These are phyloP conservation scores for Drosophila prostipennis DNA, from an alignment of 2,888 invertebrate species.

Conservation along the genomic window DNA sequence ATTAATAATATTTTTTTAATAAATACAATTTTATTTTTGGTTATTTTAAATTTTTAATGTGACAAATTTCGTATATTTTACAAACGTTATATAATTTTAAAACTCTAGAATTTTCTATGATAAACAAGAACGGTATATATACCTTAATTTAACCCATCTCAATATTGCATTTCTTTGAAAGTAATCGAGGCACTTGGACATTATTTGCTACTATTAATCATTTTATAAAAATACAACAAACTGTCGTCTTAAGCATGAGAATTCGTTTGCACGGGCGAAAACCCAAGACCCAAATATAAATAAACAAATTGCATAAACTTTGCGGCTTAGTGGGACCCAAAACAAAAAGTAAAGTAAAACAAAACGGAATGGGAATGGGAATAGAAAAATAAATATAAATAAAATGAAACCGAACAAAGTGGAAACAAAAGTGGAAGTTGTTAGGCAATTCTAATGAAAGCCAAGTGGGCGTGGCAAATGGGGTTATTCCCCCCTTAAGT, in stretches of 20 bases:
- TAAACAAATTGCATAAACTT: constrained; percentile 36
- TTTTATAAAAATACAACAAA: constrained; percentile 4
- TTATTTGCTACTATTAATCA: constrained; percentile 2
- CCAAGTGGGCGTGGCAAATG: constrained; percentile 17
- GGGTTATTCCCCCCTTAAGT: constrained; percentile 4
- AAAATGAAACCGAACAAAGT: constrained; percentile 15
- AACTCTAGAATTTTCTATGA: too few relatives aligned
- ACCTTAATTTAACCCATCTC: background rate
- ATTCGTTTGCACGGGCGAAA: constrained; percentile 4
- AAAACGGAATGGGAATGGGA: background rate
- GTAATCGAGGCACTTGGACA: background rate
- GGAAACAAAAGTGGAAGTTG: constrained; percentile 14
- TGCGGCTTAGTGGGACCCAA: constrained; percentile 7
- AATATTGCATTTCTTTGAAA: background rate
- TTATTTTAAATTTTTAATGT: too few relatives aligned
- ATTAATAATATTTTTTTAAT: too few relatives aligned
- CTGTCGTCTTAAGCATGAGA: constrained; percentile 15
- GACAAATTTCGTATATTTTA: too few relatives aligned
- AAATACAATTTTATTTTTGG: too few relatives aligned
- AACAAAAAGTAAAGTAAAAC: constrained; percentile 3
- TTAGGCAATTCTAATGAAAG: constrained; percentile 26
- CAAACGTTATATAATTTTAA: too few relatives aligned
- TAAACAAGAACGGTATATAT: too few relatives aligned
- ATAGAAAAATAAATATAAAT: background rate
- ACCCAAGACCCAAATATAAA: constrained; percentile 12